phyloP scores from a whole-genome alignment of 2,113 vertebrate genomes.

The Podarcis cretensis region DNA sequence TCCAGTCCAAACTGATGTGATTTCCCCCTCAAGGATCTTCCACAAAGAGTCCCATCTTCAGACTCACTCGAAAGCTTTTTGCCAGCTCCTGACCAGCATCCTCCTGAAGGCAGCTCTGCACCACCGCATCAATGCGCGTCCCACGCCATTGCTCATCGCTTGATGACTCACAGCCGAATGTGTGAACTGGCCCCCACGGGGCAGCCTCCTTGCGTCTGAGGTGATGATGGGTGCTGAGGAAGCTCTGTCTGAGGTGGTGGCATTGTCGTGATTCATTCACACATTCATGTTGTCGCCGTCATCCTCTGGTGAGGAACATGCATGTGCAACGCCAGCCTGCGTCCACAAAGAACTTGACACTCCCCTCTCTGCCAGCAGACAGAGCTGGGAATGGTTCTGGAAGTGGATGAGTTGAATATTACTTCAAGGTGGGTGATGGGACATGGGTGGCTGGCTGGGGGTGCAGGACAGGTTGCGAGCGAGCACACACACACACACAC shows the following conservation, averaged over 20 bases:
- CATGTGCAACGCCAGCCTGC: fast-evolving
- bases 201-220: too few species aligned
- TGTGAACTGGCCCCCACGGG: background rate
- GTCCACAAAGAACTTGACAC: fast-evolving
- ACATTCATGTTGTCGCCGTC: background rate
- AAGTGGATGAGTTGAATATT: too few species aligned
- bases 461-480: too few species aligned
- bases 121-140: background rate
- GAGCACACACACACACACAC: too few species aligned
- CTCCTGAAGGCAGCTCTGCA: background rate
- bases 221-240: background rate
- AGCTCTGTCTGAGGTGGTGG: background rate
- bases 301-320: background rate
- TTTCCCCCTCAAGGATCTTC: background rate
- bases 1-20: background rate
- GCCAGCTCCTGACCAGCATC: background rate
- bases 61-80: too few species aligned
- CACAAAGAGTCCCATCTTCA: background rate
- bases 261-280: background rate
- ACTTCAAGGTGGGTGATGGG: too few species aligned
- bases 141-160: background rate
- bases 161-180: background rate
- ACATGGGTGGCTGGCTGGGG: too few species aligned
- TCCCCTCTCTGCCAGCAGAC: background rate
- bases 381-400: background rate